Evolutionary conservation across 2,797 vertebrate genomes (phyloP).

Genomic region (Leptoclinus maculatus): DNA sequence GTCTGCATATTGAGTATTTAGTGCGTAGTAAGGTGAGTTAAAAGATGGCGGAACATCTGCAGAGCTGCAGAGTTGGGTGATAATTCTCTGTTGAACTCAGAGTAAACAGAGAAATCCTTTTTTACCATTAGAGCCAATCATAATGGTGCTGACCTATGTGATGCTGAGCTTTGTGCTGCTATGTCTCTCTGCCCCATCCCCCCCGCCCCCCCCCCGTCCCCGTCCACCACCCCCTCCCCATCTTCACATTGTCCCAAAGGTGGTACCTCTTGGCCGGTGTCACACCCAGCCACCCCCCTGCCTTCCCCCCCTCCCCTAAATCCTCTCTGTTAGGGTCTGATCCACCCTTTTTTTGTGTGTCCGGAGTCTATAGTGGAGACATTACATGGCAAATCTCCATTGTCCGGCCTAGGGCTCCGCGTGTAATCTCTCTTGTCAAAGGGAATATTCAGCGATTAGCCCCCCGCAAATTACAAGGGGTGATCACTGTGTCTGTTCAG

Average conservation of each 20-base stretch:
- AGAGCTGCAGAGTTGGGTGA: not conserved
- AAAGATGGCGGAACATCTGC: not conserved
- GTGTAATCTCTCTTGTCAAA: slow-evolving; percentile 83
- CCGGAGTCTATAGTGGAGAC: slow-evolving; percentile 74
- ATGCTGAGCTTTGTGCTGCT: slow-evolving; percentile 49
- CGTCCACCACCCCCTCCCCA: slow-evolving; percentile 23
- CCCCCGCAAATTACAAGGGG: slow-evolving; percentile 80
- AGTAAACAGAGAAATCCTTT: slow-evolving; percentile 9
- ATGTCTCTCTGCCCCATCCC: slow-evolving; percentile 1
- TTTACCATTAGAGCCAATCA: slow-evolving; percentile 16
- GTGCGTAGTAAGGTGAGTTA: too few species aligned
- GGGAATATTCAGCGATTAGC: slow-evolving; percentile 83
- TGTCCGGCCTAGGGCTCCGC: slow-evolving; percentile 70
- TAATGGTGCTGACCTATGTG: slow-evolving; percentile 40
- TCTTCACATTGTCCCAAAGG: slow-evolving; percentile 69
- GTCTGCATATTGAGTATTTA: too few species aligned
- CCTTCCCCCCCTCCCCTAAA: slow-evolving; percentile 51
- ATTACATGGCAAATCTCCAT: slow-evolving; percentile 80
- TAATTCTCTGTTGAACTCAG: not conserved
- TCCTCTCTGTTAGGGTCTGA: slow-evolving; percentile 71
- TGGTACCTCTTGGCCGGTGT: slow-evolving; percentile 69
- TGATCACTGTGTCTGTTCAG: slow-evolving; percentile 81
- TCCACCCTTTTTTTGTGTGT: slow-evolving; percentile 73
- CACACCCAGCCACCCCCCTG: slow-evolving; percentile 46
- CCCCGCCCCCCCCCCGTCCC: not conserved